Conservation (phyloP, 2,797 vertebrate species). For the Notamacropus eugenii region DNA sequence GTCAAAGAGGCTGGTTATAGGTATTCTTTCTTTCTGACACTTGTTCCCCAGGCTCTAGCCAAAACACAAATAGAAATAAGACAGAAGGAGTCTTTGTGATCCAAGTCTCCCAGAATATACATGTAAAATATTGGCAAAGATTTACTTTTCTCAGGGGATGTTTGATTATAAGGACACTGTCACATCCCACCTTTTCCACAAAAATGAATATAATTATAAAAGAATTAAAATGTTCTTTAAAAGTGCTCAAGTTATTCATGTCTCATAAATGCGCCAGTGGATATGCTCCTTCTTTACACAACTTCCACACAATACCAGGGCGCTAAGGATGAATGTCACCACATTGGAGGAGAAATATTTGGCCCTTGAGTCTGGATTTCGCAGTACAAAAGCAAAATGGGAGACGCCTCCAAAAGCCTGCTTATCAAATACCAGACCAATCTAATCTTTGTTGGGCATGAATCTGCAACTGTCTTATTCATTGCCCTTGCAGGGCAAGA, state of each 20-base stretch:
- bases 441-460: constrained; percentile 70
- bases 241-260: constrained; percentile 19
- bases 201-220: neutral
- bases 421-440: constrained; percentile 69
- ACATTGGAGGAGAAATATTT: constrained; percentile 54
- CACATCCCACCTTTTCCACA: constrained; percentile 21
- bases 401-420: constrained; percentile 45
- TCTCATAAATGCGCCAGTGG: constrained; percentile 34
- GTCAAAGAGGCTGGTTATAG: neutral
- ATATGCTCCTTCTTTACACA: constrained; percentile 37
- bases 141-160: neutral
- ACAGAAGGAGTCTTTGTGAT: neutral
- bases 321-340: constrained; percentile 37
- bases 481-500: constrained; percentile 61
- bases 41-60: neutral
- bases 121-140: neutral
- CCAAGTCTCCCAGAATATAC: neutral
- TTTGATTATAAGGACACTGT: neutral
- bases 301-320: constrained; percentile 33
- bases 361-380: constrained; percentile 47
- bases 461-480: constrained; percentile 72
- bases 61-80: neutral
- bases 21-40: neutral
- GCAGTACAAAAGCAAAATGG: constrained; percentile 47
- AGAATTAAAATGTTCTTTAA: constrained; percentile 29